Percentiles rank a stretch among this genome's conserved stretches.
These are phyloP conservation scores for Hydrotaea cyrtoneurina DNA, from an alignment of 2,888 invertebrate species.

Conservation along the genomic window DNA sequence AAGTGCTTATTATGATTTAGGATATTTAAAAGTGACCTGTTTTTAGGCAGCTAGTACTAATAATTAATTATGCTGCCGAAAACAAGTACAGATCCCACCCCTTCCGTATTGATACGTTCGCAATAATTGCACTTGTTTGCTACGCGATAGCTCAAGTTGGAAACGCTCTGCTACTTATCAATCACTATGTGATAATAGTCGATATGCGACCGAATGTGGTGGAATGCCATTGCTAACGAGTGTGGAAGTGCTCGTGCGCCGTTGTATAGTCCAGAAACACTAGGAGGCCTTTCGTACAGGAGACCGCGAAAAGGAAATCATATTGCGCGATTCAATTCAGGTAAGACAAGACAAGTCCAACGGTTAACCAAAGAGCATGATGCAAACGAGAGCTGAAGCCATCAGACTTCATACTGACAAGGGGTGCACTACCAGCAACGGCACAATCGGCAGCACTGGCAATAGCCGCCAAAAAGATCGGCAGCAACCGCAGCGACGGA, in stretches of 20 bases:
- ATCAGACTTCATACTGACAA: slow-evolving; percentile 25
- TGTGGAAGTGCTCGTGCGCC: slow-evolving; percentile 79
- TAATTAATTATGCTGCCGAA: no score
- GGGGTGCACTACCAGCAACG: slow-evolving; percentile 20
- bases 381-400: slow-evolving; percentile 42
- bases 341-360: slow-evolving; percentile 60
- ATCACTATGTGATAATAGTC: not conserved
- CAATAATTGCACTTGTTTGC: no score
- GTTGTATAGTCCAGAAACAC: slow-evolving; percentile 70
- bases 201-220: not conserved
- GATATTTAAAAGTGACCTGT: no score
- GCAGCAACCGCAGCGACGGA: slow-evolving; percentile 4
- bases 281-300: slow-evolving; percentile 69
- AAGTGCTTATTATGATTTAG: no score
- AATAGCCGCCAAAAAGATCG: slow-evolving; percentile 28
- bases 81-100: no score
- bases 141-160: not conserved
- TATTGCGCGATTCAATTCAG: slow-evolving; percentile 68
- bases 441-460: slow-evolving; percentile 11
- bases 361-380: slow-evolving; percentile 65
- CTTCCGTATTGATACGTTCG: no score
- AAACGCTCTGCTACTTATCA: not conserved
- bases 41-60: no score
- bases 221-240: slow-evolving; percentile 78
- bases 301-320: slow-evolving; percentile 62